Percentiles rank a stretch among this genome's conserved stretches.
Evolutionary conservation across 2,797 vertebrate genomes (phyloP).

Genomic region (Amazona ochrocephala): DNA sequence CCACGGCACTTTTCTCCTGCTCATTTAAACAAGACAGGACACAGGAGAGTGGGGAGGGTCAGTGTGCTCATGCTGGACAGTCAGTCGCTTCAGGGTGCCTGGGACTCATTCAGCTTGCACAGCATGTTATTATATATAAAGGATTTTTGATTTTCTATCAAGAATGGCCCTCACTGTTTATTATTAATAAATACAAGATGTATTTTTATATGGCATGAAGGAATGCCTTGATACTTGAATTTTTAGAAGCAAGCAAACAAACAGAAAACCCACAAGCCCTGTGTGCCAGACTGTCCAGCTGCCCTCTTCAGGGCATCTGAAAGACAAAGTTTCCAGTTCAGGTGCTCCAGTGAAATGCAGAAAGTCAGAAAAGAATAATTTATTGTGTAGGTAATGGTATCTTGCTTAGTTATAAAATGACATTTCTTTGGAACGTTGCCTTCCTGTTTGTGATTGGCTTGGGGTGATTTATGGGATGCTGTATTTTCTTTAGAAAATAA

Average conservation of each 20-base stretch:
- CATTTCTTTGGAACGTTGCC: background rate
- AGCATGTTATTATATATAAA: background rate
- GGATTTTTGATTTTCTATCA: background rate
- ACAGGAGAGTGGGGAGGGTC: background rate
- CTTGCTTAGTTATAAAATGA: background rate
- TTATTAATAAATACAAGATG: background rate
- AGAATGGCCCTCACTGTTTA: background rate
- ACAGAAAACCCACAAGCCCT: background rate
- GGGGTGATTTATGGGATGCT: background rate
- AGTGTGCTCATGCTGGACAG: background rate
- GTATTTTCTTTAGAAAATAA: background rate
- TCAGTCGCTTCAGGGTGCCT: accelerated
- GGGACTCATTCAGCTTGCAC: accelerated
- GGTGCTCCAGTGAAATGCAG: background rate
- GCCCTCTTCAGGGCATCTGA: background rate
- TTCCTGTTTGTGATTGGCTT: background rate
- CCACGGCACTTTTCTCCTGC: no score
- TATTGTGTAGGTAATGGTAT: background rate
- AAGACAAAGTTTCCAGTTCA: background rate
- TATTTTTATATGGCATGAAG: background rate
- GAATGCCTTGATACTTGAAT: background rate
- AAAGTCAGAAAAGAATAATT: background rate
- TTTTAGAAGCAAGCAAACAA: background rate
- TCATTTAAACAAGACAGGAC: background rate
- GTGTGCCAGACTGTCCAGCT: background rate